These are phyloP conservation scores for Glaucidium brasilianum DNA, from an alignment of 2,113 vertebrate genomes.

Conservation along the genomic window DNA sequence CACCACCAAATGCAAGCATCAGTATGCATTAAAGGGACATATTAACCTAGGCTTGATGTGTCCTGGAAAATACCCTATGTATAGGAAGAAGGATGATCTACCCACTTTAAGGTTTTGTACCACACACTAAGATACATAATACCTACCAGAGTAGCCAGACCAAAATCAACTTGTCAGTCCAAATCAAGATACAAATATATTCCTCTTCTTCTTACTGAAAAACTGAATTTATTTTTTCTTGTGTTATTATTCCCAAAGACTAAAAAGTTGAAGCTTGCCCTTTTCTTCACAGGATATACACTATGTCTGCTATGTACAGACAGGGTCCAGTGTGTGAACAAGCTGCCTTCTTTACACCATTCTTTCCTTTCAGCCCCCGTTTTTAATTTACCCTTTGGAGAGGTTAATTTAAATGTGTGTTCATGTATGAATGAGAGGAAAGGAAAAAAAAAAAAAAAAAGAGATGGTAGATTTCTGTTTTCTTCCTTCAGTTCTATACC, in stretches of 20 bases:
- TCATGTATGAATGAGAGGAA: not conserved
- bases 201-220: not conserved
- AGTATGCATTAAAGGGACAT: accelerated
- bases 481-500: not conserved
- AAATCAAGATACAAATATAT: not conserved
- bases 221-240: not conserved
- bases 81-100: not conserved
- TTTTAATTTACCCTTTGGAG: not conserved
- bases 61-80: not conserved
- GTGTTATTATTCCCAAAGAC: not conserved
- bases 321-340: not conserved
- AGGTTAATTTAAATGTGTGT: not conserved
- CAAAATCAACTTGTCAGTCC: not conserved
- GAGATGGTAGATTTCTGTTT: not conserved
- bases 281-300: not conserved
- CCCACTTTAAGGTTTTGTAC: not conserved
- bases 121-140: not conserved
- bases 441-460: not conserved
- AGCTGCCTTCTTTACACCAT: not conserved
- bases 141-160: not conserved
- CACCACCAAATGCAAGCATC: not conserved
- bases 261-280: not conserved
- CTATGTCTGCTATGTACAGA: not conserved
- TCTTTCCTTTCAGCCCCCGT: not conserved
- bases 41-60: not conserved